A percentile compares a stretch with the other conserved stretches of the same genome.
Evolutionary conservation across 2,797 vertebrate genomes (phyloP).

Genomic region (Poeciliopsis turneri): DNA sequence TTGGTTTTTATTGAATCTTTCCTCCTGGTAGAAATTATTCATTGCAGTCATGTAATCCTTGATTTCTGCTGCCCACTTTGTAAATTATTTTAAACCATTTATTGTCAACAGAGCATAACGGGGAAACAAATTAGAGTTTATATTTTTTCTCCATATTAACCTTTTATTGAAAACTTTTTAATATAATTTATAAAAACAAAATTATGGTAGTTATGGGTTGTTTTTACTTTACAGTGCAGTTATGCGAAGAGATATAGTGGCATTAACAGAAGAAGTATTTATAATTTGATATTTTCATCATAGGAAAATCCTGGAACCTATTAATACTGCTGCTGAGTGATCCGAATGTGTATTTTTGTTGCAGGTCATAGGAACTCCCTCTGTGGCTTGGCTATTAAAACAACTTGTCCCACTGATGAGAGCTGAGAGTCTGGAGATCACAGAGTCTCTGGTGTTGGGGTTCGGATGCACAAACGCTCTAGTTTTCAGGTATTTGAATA

Average conservation of each 20-base stretch:
- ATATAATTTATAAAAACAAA: neutral
- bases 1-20: neutral
- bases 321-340: neutral
- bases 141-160: neutral
- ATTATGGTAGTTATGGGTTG: neutral
- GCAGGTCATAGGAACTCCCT: slow-evolving; percentile 96
- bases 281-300: slow-evolving; percentile 3
- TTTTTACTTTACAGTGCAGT: neutral
- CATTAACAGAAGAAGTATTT: neutral
- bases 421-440: slow-evolving; percentile 97
- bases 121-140: neutral
- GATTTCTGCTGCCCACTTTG: neutral
- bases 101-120: neutral
- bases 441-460: slow-evolving; percentile 95
- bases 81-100: neutral
- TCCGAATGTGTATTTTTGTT: slow-evolving; percentile 17
- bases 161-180: neutral
- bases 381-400: slow-evolving; percentile 94
- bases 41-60: neutral
- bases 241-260: neutral
- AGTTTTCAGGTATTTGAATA: slow-evolving; percentile 89
- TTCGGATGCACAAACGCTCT: slow-evolving; percentile 98
- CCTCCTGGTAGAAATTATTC: neutral
- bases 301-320: neutral
- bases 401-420: slow-evolving; percentile 98